Percentiles rank a stretch among this genome's conserved stretches.
Evolutionary conservation across 1,140 invertebrate species (phyloP).

Genomic region (Gonioctena quinquepunctata): DNA sequence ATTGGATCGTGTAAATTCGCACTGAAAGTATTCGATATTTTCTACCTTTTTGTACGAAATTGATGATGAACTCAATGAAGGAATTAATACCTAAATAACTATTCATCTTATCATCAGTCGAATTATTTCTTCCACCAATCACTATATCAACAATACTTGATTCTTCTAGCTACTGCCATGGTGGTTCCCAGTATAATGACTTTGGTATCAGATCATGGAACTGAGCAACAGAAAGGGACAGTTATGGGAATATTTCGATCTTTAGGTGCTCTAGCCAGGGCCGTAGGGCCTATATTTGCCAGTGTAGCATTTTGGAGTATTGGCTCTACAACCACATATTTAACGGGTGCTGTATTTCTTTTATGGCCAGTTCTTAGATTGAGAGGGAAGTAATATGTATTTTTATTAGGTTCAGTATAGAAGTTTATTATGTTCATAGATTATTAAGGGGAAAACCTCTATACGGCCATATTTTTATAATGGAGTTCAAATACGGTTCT

Average conservation of each 20-base stretch:
- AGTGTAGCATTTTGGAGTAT: conserved; percentile 84
- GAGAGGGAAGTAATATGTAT: neutral
- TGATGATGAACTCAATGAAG: too few relatives aligned
- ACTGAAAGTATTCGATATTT: too few relatives aligned
- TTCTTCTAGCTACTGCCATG: conserved; percentile 80
- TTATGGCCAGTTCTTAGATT: conserved; percentile 64
- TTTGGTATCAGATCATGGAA: conserved; percentile 81
- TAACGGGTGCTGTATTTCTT: conserved; percentile 69
- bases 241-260: conserved; percentile 93
- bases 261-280: conserved; percentile 88
- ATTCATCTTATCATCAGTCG: conserved; percentile 4
- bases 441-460: neutral
- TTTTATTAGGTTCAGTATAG: neutral
- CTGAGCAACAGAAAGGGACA: conserved; percentile 85
- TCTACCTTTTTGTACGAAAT: too few relatives aligned
- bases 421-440: neutral
- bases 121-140: neutral
- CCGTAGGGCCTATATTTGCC: conserved; percentile 87
- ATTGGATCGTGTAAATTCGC: too few relatives aligned
- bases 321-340: conserved; percentile 74
- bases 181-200: conserved; percentile 94
- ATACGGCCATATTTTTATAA: neutral
- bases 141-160: too few relatives aligned
- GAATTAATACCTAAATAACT: too few relatives aligned
- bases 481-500: neutral